These are phyloP conservation scores for Cyclophora punctaria DNA, from an alignment of 2,888 invertebrate genomes.

Conservation along the genomic window DNA sequence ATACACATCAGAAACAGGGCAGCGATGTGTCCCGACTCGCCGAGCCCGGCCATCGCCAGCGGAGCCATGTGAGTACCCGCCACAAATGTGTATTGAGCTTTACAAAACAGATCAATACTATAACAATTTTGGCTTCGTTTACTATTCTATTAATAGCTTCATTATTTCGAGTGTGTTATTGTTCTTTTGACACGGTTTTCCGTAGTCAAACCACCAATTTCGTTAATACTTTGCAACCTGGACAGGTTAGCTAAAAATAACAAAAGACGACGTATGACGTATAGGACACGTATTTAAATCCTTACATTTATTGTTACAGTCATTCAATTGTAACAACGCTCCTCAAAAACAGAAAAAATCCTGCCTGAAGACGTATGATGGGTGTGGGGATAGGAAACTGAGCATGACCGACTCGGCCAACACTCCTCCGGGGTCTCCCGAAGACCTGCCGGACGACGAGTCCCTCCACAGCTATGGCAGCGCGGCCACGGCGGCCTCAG, in stretches of 20 bases:
- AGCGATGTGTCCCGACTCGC: slow-evolving; percentile 62
- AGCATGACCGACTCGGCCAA: slow-evolving; percentile 68
- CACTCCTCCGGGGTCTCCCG: slow-evolving; percentile 78
- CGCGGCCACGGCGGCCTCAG: slow-evolving; percentile 85
- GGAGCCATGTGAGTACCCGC: slow-evolving; percentile 71
- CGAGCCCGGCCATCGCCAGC: slow-evolving; percentile 69
- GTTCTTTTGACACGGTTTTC: background rate
- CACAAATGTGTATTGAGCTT: too few relatives aligned
- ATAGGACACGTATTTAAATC: slow-evolving; percentile 1
- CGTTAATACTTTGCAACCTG: too few relatives aligned
- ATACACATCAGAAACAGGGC: slow-evolving; percentile 63
- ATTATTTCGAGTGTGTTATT: too few relatives aligned
- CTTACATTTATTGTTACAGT: slow-evolving; percentile 44
- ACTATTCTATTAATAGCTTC: too few relatives aligned
- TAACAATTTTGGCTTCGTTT: too few relatives aligned
- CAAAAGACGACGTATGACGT: slow-evolving; percentile 1
- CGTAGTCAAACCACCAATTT: too few relatives aligned
- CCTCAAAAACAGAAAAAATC: slow-evolving; percentile 55
- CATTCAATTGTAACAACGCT: slow-evolving; percentile 54
- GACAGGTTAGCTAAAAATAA: too few relatives aligned
- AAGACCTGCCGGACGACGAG: slow-evolving; percentile 82
- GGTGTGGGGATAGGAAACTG: slow-evolving; percentile 46
- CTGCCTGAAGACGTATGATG: slow-evolving; percentile 52
- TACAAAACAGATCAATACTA: too few relatives aligned
- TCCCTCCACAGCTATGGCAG: slow-evolving; percentile 87